Evolutionary conservation across 2,797 vertebrate genomes (phyloP).

Genomic region (Argentina silus): DNA sequence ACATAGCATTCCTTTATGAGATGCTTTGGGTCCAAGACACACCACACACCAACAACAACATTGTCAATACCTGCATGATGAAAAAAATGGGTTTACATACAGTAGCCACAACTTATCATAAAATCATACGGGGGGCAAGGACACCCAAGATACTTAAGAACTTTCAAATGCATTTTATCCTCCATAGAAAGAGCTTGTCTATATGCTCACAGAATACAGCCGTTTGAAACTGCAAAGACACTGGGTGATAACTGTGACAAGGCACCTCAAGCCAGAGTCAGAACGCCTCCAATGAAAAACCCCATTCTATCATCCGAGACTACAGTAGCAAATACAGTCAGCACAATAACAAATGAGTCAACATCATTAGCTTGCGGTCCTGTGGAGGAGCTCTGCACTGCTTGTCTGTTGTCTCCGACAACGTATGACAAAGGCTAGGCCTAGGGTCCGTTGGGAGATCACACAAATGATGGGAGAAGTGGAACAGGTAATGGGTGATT

Average conservation of each 20-base stretch:
- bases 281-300: slow-evolving; percentile 35
- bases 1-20: slow-evolving; percentile 2
- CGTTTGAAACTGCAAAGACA: slow-evolving; percentile 31
- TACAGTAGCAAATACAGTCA: slow-evolving; percentile 24
- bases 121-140: slow-evolving; percentile 10
- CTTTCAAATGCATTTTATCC: slow-evolving; percentile 37
- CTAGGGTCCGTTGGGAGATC: neutral
- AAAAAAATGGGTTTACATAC: neutral
- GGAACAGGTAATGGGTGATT: neutral
- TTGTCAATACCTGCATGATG: slow-evolving; percentile 1
- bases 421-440: neutral
- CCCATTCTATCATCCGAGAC: slow-evolving; percentile 27
- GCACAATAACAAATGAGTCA: slow-evolving; percentile 21
- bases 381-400: slow-evolving; percentile 23
- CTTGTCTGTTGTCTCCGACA: neutral
- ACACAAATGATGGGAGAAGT: slow-evolving; percentile 8
- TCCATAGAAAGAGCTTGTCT: slow-evolving; percentile 21
- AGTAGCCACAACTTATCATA: slow-evolving; percentile 6
- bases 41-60: slow-evolving; percentile 5
- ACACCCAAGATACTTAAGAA: slow-evolving; percentile 13
- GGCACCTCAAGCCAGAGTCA: slow-evolving; percentile 45
- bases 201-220: slow-evolving; percentile 30
- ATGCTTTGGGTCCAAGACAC: neutral
- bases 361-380: slow-evolving; percentile 9
- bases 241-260: slow-evolving; percentile 39